Evolutionary conservation across 2,888 invertebrate genomes (phyloP).

Genomic region (Drosophila rellima): DNA sequence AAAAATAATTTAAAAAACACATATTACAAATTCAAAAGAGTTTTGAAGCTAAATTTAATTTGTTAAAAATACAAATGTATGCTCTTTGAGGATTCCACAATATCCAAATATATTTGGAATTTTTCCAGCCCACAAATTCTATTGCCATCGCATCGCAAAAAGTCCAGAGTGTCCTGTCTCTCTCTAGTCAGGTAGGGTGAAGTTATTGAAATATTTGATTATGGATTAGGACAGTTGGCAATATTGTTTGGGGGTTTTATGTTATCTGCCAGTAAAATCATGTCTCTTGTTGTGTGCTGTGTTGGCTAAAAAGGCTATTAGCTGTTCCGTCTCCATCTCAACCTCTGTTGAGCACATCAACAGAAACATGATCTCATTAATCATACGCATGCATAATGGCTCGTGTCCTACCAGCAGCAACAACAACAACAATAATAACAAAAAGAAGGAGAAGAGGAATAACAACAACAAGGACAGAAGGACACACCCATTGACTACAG

Average conservation of each 20-base stretch:
- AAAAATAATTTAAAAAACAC: too few relatives aligned
- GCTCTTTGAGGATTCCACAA: too few relatives aligned
- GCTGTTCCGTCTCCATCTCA: constrained; percentile 9
- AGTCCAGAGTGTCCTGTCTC: too few relatives aligned
- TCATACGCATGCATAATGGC: constrained; percentile 77
- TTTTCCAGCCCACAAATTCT: too few relatives aligned
- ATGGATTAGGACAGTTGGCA: constrained; percentile 46
- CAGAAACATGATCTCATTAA: constrained; percentile 78
- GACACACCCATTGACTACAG: constrained; percentile 6
- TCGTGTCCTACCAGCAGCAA: constrained; percentile 56
- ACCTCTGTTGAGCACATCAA: constrained; percentile 57
- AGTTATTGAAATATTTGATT: constrained; percentile 55
- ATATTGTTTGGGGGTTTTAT: constrained; percentile 45
- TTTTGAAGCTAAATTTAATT: too few relatives aligned
- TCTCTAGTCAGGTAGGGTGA: not conserved
- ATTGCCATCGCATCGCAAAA: too few relatives aligned
- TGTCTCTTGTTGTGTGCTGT: constrained; percentile 23
- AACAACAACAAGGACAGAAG: constrained; percentile 34
- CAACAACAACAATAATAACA: constrained; percentile 22
- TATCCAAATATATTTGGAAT: too few relatives aligned
- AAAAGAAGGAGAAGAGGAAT: constrained; percentile 15
- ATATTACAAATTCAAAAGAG: too few relatives aligned
- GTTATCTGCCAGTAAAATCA: constrained; percentile 33
- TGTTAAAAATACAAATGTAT: too few relatives aligned
- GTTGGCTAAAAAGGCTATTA: constrained; percentile 48